Base-by-base conservation (phyloP, 2,113 vertebrate genomes). In the Stercorarius parasiticus region DNA sequence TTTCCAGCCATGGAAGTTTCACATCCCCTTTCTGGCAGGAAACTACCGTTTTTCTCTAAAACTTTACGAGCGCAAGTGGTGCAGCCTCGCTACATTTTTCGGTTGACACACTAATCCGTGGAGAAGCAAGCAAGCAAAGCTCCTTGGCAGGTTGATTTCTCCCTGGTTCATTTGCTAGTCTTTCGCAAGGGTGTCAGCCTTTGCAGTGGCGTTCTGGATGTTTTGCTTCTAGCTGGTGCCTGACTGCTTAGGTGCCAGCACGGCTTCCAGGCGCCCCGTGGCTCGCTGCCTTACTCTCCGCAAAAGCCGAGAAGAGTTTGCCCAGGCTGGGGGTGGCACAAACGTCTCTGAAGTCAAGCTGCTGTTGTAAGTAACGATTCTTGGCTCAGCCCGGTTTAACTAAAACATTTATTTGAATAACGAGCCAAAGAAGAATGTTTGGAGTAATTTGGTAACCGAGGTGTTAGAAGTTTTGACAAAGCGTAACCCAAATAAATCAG, bases 201-300 rank as follows among this genome's bases (percentile, higher is more conserved):
- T 64, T 52, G 64, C 58, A 26, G 43, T 10, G 50, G 2, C 79
- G 59, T 87, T 96, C 91, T 93, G 86, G 85, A n/a, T 85, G 42
- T 74, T 96, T 91, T 94, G 59, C 81, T 95, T 78, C n/a, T 78
- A 86, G 82, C 91, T 92, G 81, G 43, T 91, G 83, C 92, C 90
- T 95, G 90, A 88, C 58, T 66, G 49, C 30, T 34, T 20, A 9
- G 0, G 12, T 71, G 78, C 53, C 94, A 90, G 36, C 40, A 7
- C 16, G 5, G 32, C 61, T 97, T 43, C 64, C 69, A 94, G 71
- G 25, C 13, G 0, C 73, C 81, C 70, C 4, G 29, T 23, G 30
- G 80, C 81, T 90, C 18, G 1, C 64, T 47, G 67, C 50, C 82
- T 77, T 8, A 0, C 65, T 38, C 47, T 22, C 47, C 11, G 52